These are phyloP conservation scores for Typhlichthys subterraneus DNA, from an alignment of 2,797 vertebrate species.

Conservation along the genomic window DNA sequence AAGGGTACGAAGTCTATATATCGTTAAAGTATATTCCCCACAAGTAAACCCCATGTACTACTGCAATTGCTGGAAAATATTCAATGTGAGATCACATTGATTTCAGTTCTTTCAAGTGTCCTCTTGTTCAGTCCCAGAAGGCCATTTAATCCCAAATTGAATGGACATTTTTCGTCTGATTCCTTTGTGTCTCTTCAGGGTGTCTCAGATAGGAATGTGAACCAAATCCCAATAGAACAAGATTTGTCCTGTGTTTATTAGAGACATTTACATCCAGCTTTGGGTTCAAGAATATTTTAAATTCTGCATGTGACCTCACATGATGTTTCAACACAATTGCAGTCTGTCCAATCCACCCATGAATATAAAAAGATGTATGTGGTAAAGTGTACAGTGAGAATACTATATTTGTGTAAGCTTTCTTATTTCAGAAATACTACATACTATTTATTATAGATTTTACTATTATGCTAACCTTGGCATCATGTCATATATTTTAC, in stretches of 20 bases:
- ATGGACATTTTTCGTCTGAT: not conserved
- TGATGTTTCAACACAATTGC: slow-evolving; percentile 34
- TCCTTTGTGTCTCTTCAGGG: slow-evolving; percentile 20
- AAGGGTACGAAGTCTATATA: slow-evolving; percentile 38
- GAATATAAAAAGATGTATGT: no score
- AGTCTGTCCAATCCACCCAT: slow-evolving; percentile 35
- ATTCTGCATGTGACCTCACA: slow-evolving; percentile 52
- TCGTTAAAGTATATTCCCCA: slow-evolving; percentile 4
- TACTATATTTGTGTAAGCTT: no score
- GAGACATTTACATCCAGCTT: slow-evolving; percentile 19
- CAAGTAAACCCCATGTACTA: slow-evolving; percentile 7
- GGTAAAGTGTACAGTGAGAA: no score
- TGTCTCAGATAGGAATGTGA: slow-evolving; percentile 18
- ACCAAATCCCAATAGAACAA: slow-evolving; percentile 9
- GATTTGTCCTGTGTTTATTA: slow-evolving; percentile 1
- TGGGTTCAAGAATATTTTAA: slow-evolving; percentile 16
- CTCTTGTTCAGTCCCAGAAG: slow-evolving; percentile 25
- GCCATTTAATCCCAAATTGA: slow-evolving; percentile 10
- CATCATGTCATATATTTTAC: no score
- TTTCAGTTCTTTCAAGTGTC: slow-evolving; percentile 33
- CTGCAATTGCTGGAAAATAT: slow-evolving; percentile 16
- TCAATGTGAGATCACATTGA: slow-evolving; percentile 11
- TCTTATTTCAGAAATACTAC: no score
- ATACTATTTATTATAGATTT: no score
- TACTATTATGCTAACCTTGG: no score